Conservation (phyloP, 1,140 invertebrate genomes). For the Lepeophtheirus salmonis region DNA sequence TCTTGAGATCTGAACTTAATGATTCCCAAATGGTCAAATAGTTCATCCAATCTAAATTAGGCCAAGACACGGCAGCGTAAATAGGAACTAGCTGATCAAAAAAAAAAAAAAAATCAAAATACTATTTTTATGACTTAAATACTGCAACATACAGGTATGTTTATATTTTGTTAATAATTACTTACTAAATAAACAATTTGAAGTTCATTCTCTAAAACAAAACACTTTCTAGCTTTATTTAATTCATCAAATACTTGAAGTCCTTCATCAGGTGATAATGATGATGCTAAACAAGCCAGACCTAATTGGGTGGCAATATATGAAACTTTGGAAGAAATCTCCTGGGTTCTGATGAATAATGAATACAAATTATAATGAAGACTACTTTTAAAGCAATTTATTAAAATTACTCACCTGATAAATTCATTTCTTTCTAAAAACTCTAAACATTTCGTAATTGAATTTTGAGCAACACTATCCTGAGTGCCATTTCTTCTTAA, state of each 20-base stretch:
- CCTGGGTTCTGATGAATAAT: slow-evolving; percentile 4
- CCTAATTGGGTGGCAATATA: slow-evolving; percentile 69
- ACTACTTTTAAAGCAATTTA: slow-evolving; percentile 24
- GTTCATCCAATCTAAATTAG: slow-evolving; percentile 63
- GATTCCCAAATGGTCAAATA: slow-evolving; percentile 65
- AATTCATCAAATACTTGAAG: slow-evolving; percentile 68
- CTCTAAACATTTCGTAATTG: slow-evolving; percentile 35
- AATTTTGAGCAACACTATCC: slow-evolving; percentile 22
- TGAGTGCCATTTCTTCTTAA: slow-evolving; percentile 5
- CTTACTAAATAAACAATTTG: slow-evolving; percentile 77
- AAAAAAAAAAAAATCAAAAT: background rate
- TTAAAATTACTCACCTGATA: slow-evolving; percentile 26
- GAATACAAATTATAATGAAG: slow-evolving; percentile 20
- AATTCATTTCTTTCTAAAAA: slow-evolving; percentile 40
- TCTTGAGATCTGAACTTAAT: slow-evolving; percentile 51
- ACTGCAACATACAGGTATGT: background rate
- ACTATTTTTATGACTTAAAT: background rate
- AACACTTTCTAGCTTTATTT: slow-evolving; percentile 65
- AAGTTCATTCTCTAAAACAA: slow-evolving; percentile 82
- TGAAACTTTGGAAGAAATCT: slow-evolving; percentile 23
- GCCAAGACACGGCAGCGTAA: slow-evolving; percentile 22
- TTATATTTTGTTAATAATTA: background rate
- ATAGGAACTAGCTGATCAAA: slow-evolving; percentile 18
- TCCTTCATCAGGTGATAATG: slow-evolving; percentile 76
- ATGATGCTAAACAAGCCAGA: slow-evolving; percentile 73